Evolutionary conservation across 2,888 invertebrate species (phyloP).

Genomic region (Cancer borealis): DNA sequence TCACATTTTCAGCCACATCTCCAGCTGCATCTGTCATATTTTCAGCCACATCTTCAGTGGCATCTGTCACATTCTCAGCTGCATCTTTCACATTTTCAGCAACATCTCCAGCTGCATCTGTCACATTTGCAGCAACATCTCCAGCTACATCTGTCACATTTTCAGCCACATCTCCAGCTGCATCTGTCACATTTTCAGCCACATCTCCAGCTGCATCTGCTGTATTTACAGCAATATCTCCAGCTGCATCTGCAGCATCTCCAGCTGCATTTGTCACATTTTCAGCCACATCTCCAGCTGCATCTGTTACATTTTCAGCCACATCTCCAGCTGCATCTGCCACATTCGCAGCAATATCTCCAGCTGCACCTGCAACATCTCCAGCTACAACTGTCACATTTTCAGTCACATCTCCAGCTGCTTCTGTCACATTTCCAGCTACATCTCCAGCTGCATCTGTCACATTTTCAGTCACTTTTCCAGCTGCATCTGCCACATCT

Average conservation of each 20-base stretch:
- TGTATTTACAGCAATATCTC: not conserved
- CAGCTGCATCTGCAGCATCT: not conserved
- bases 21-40: not conserved
- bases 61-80: no score
- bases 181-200: not conserved
- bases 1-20: not conserved
- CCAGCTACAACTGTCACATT: no score
- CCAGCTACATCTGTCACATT: not conserved
- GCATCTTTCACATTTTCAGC: no score
- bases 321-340: no score
- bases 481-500: no score
- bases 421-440: no score
- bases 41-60: no score
- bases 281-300: not conserved
- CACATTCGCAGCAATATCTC: no score
- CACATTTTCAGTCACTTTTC: no score
- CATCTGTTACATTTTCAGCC: not conserved
- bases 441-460: no score
- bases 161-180: not conserved
- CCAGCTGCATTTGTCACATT: not conserved
- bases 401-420: no score
- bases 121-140: not conserved
- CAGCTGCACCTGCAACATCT: no score
- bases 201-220: not conserved
- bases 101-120: not conserved